Evolutionary conservation across 2,113 vertebrate species (phyloP).

Genomic region (Mus musculus): GRCm39 chr10:44733501-44734000

Average conservation of each 20-base stretch:
- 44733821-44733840: not conserved
- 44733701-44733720: not conserved
- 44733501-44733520: not conserved
- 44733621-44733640: not conserved
- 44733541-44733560: not conserved
- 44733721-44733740: not conserved
- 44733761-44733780: not conserved
- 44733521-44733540: not conserved
- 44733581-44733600: not conserved
- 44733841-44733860: not conserved
- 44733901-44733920: not conserved
- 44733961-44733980: not conserved
- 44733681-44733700: not conserved
- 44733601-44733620: not conserved
- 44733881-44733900: not conserved
- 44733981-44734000: not conserved
- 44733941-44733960: not conserved
- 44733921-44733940: not conserved
- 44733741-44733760: not conserved
- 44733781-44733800: not conserved
- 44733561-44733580: not conserved
- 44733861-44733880: not conserved
- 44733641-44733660: not conserved
- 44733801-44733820: not conserved
- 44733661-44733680: not conserved